Base-by-base conservation (phyloP, 2,113 vertebrate genomes). In the Actinemys pallida region DNA sequence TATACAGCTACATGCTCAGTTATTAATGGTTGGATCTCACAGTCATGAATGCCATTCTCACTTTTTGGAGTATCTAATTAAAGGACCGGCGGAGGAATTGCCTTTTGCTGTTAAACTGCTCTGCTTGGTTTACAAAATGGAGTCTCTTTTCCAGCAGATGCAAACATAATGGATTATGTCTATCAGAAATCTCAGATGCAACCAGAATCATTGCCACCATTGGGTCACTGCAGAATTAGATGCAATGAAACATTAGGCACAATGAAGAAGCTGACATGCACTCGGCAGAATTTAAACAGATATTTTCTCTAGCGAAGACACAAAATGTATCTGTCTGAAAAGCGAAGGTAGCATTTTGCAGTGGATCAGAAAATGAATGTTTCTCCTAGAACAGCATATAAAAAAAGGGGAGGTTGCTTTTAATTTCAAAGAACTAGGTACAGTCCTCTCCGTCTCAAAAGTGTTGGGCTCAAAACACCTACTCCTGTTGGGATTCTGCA, bases 61-160 rank as follows among this genome's bases (percentile, higher is more conserved):
- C 91, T 89, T 97, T 93, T 92, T 79, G 42, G 94, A 90, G 92
- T 85, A 84, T 57, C 96, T 97, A 94, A 97, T 97, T 97, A 97
- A 95, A 96, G 84, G 50, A 94, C 13, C 84, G 62, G 89, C n/a
- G 5, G n/a, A 90, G 54, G 47, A 96, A 11, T 72, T 78, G 86
- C 53, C 72, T 5, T 42, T 90, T 86, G 81, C 79, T 69, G 53
- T 89, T 95, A 86, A 87, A 85, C 45, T 84, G 79, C 50, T 93
- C 39, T 47, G 54, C 45, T 76, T 29, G 81, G 53, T 3, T 90
- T 92, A 91, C 80, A 92, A 96, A 95, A 95, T 87, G 87, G 91
- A 95, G 83, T 76, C 90, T 56, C 54, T 93, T 97, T 96, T 97
- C 82, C 89, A 87, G 93, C 47, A 4, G 4, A 89, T 13, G 0